These are phyloP conservation scores for Drosophila paramelanica DNA, from an alignment of 2,888 invertebrate genomes.

Conservation along the genomic window DNA sequence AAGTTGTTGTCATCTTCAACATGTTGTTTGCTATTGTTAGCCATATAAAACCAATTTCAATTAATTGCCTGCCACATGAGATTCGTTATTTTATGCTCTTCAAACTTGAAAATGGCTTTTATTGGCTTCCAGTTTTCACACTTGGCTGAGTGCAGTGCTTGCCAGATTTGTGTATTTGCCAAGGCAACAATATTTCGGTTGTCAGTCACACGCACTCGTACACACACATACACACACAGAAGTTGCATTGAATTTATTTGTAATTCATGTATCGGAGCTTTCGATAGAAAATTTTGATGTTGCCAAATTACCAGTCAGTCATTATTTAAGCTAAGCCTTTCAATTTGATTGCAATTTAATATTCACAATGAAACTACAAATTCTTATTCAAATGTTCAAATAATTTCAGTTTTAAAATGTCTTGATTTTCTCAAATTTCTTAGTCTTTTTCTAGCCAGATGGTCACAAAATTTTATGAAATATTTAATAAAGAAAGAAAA, in stretches of 20 bases:
- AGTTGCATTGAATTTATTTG: conserved; percentile 20
- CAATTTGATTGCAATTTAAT: conserved; percentile 19
- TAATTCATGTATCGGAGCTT: conserved; percentile 14
- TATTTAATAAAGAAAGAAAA: background rate
- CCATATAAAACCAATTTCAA: conserved; percentile 63
- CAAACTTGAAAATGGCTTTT: conserved; percentile 48
- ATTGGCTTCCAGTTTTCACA: conserved; percentile 59
- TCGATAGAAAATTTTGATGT: conserved; percentile 8
- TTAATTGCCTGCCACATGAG: conserved; percentile 61
- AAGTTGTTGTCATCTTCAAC: conserved; percentile 35
- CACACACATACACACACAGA: background rate
- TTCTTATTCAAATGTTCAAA: conserved; percentile 1
- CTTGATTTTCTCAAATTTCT: conserved; percentile 1
- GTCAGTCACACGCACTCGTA: conserved; percentile 6
- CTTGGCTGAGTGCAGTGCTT: conserved; percentile 39
- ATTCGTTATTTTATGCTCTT: conserved; percentile 48
- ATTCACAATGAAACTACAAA: conserved; percentile 2
- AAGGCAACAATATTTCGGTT: conserved; percentile 16
- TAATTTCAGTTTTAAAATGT: conserved; percentile 13
- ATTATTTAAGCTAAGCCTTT: conserved; percentile 14
- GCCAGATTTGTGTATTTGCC: conserved; percentile 33
- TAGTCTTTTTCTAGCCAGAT: background rate
- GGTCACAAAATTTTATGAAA: background rate
- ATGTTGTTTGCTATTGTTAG: conserved; percentile 12
- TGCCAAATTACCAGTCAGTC: conserved; percentile 3